Evolutionary conservation across 2,888 invertebrate species (phyloP).

Genomic region (Athetis lepigone): DNA sequence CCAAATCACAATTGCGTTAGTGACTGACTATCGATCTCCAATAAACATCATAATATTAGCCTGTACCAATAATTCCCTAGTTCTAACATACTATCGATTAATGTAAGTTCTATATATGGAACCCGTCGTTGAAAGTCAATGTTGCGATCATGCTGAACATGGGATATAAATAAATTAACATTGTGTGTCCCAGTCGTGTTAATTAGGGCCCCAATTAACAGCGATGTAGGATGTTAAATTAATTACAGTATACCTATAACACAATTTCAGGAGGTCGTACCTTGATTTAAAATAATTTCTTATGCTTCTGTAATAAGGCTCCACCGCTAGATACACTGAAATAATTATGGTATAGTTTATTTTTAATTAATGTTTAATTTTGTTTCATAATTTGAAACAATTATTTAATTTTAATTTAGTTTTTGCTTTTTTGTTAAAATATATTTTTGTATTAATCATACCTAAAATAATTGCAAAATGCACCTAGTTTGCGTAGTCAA

Average conservation of each 20-base stretch:
- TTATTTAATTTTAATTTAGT: no score
- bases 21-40: slow-evolving; percentile 4
- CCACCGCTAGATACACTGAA: background rate
- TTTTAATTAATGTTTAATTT: no score
- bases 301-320: background rate
- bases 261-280: background rate
- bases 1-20: background rate
- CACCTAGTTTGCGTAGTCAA: no score
- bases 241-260: slow-evolving; percentile 4
- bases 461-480: no score
- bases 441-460: no score
- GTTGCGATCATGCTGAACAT: slow-evolving; percentile 23
- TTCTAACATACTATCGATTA: slow-evolving; percentile 1
- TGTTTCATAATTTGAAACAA: no score
- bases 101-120: background rate
- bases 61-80: slow-evolving; percentile 3
- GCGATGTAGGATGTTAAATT: slow-evolving; percentile 9
- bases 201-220: slow-evolving; percentile 29
- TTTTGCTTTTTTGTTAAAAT: no score
- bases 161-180: slow-evolving; percentile 36
- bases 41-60: slow-evolving; percentile 4
- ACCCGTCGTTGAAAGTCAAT: slow-evolving; percentile 8
- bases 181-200: slow-evolving; percentile 16
- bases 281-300: background rate
- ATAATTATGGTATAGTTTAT: no score